phyloP scores from a whole-genome alignment of 2,113 vertebrate species.

The Piaya cayana region DNA sequence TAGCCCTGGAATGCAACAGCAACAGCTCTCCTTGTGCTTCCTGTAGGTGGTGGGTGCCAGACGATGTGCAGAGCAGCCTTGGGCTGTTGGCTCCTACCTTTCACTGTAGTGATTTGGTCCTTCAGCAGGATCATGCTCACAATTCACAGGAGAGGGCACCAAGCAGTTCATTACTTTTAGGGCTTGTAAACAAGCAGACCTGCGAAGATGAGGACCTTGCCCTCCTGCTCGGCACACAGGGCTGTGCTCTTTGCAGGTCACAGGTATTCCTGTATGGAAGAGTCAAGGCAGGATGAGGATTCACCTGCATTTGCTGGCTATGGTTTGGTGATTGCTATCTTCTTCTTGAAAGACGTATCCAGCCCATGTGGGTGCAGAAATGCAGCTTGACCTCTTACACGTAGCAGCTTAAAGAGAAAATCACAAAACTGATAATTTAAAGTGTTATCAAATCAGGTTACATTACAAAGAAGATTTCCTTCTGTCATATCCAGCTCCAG shows the following conservation, averaged over 20 bases:
- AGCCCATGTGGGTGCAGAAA: background rate
- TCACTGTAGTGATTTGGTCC: background rate
- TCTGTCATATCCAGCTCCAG: background rate
- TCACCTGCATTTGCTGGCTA: rapidly evolving
- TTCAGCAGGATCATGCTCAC: rapidly evolving
- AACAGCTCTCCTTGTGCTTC: background rate
- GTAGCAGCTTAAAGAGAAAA: background rate
- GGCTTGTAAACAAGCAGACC: background rate
- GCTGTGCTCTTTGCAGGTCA: background rate
- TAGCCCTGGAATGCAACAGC: background rate
- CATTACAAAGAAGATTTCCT: background rate
- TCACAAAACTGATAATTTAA: background rate
- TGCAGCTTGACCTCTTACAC: background rate
- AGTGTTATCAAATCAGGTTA: background rate
- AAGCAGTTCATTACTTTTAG: rapidly evolving
- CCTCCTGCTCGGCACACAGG: background rate
- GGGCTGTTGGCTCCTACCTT: background rate
- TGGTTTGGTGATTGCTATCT: background rate
- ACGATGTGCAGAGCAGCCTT: background rate
- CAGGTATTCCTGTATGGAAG: rapidly evolving
- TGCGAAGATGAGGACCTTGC: too few species aligned
- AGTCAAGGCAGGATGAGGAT: background rate
- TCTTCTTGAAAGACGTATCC: background rate
- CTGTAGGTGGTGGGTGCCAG: background rate
- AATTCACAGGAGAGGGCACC: background rate